Evolutionary conservation across 2,797 vertebrate species (phyloP).

Genomic region (Pachyuromys duprasi): DNA sequence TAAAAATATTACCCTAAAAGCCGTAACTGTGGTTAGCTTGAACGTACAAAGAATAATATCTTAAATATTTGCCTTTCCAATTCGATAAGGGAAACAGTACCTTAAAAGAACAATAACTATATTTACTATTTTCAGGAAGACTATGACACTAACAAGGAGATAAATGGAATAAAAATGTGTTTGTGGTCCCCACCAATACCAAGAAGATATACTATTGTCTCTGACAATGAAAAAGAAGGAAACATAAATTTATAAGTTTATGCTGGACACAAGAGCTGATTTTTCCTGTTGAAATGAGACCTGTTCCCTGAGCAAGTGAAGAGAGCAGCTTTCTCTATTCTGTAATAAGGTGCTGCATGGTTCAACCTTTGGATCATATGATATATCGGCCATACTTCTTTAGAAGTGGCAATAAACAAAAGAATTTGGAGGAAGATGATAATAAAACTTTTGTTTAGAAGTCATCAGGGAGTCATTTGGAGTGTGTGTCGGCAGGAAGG

Average conservation of each 20-base stretch:
- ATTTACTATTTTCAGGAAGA: slow-evolving; percentile 33
- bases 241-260: slow-evolving; percentile 56
- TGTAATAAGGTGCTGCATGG: background rate
- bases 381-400: background rate
- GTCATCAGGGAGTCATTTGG: background rate
- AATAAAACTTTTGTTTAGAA: background rate
- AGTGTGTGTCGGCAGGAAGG: background rate
- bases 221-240: slow-evolving; percentile 22
- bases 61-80: slow-evolving; percentile 58
- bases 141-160: background rate
- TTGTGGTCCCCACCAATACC: slow-evolving; percentile 33
- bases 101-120: slow-evolving; percentile 34
- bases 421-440: background rate
- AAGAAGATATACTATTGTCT: slow-evolving; percentile 37
- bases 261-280: slow-evolving; percentile 31
- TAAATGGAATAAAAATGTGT: background rate
- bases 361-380: slow-evolving; percentile 2
- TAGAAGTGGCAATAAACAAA: background rate
- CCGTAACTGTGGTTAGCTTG: slow-evolving; percentile 47
- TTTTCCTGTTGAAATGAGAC: slow-evolving; percentile 10
- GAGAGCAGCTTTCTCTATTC: background rate
- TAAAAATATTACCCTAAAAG: slow-evolving; percentile 77
- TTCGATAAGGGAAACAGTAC: slow-evolving; percentile 10
- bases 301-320: background rate
- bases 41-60: slow-evolving; percentile 41